phyloP scores from a whole-genome alignment of 2,888 invertebrate genomes.

The Melinopterus prodromus region DNA sequence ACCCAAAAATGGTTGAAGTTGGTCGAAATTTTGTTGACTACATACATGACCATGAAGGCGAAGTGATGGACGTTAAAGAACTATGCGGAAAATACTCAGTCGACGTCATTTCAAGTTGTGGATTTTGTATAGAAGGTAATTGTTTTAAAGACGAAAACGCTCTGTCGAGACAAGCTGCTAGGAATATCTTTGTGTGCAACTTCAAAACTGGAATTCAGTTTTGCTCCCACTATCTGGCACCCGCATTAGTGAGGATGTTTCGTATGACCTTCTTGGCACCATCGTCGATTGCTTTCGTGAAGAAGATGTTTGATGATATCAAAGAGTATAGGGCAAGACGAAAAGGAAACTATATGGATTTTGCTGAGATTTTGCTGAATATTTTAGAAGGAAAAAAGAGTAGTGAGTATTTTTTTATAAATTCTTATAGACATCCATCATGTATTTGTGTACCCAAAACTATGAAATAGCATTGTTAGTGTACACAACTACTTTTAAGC shows the following conservation, averaged over 20 bases:
- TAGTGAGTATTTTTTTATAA: no score
- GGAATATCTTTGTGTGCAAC: constrained; percentile 48
- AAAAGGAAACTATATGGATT: neutral
- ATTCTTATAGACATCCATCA: no score
- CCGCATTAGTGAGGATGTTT: constrained; percentile 36
- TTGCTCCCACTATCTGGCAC: constrained; percentile 39
- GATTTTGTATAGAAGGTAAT: constrained; percentile 57
- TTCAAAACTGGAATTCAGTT: constrained; percentile 41
- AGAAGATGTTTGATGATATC: constrained; percentile 12
- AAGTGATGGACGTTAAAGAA: constrained; percentile 13
- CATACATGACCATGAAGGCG: constrained; percentile 18
- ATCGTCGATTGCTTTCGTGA: constrained; percentile 24
- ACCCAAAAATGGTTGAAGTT: constrained; percentile 59
- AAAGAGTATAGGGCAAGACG: neutral
- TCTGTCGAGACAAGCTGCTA: constrained; percentile 51
- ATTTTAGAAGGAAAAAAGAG: neutral
- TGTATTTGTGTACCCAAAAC: no score
- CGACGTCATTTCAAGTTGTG: constrained; percentile 53
- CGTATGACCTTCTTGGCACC: constrained; percentile 31
- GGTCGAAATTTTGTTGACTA: constrained; percentile 42
- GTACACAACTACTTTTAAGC: no score
- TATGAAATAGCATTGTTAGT: no score
- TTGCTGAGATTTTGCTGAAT: neutral
- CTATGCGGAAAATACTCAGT: constrained; percentile 12
- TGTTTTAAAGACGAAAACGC: constrained; percentile 51